Base-by-base conservation (phyloP, 2,797 vertebrate genomes). In the Lepidocolaptes lacrymiger region DNA sequence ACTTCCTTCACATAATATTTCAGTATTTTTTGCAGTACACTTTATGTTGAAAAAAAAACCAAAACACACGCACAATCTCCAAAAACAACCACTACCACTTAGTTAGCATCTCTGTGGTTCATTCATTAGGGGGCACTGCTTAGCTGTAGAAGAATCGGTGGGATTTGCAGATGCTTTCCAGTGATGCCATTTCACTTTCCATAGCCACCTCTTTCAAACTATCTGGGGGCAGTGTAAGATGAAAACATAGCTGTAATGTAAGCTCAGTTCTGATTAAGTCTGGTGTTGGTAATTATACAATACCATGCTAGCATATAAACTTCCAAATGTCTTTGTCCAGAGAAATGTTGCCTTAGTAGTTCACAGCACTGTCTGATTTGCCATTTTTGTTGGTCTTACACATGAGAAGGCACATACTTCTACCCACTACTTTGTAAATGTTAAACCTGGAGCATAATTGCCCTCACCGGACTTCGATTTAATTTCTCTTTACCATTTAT, bases 61-160 rank as follows among this genome's bases (percentile, higher is more conserved):
- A 17, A 14, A 49, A 21, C 44, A 46, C 21, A 46, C 21, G 22
- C 44, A 46, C 22, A 46, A 46, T 5, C 46, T 27, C 49, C 23
- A 20, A 14, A 51, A 51, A 30, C 34, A 37, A 20, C 12, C 32
- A 27, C 10, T 9, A 5, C 23, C 44, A 10, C 6, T 27, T 34
- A 2, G 14, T 63, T 37, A 39, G 15, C 39, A 27, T 68, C 55
- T 85, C 8, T 21, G 12, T 22, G 3, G 15, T 78, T 59, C 1
- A 0, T 68, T 95, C 96, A 24, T 88, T 96, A 95, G 95, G 52
- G 95, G 95, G 92, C 93, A 73, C 85, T 96, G 58, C 52, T 27
- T 19, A 71, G 18, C 91, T 73, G 0, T 20, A 14, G 48, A 78
- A 90, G 32, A 39, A 22, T 12, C 19, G 7, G 6, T 59, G 43